Evolutionary conservation across 2,113 vertebrate species (phyloP), one percentile per base, ranked within the genome.

Genomic region (Pseudopodoces humilis): DNA sequence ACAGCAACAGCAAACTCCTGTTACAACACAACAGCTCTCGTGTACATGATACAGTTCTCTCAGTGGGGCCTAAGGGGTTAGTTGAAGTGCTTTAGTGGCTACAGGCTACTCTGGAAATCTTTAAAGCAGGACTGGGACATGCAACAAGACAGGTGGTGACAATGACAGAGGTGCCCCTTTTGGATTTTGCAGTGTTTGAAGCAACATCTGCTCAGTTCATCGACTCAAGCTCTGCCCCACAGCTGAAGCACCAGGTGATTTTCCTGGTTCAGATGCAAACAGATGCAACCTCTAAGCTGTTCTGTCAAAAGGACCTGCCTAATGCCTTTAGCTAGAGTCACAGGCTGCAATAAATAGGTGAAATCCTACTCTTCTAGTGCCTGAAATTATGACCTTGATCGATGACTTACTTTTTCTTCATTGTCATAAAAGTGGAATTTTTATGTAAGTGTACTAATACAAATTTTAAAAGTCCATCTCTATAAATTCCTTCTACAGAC

Each of bases 11-110:
- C 97, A 97, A 95, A 96, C 95, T 81, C 95, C 97, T 91, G 96
- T 95, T 95, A 95, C 92, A 97, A 94, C 95, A 97, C 77, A 97
- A 97, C 93, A 86, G 86, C 80, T 78, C 93, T 77, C 67, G 88
- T 78, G 84, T 62, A 92, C 83, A 92, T 16, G 82, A 77, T n/a
- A 96, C 52, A 35, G 59, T 15, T 83, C 76, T 75, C 92, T 50
- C 78, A 41, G 50, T 28, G 47, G 79, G 81, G 62, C 68, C 92
- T 96, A 94, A 95, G 81, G 55, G 43, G 96, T 98, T 98, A 98
- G 98, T 95, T 88, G 95, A 88, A 94, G 92, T 96, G 95, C 96
- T 97, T 97, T 97, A 97, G 97, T 97, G 96, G 95, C 94, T 78
- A 79, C 83, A 84, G 79, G 23, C 88, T 93, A 62, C 94, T 89